Conservation (phyloP, 2,113 vertebrate genomes). For the Lucifuga dentata region DNA sequence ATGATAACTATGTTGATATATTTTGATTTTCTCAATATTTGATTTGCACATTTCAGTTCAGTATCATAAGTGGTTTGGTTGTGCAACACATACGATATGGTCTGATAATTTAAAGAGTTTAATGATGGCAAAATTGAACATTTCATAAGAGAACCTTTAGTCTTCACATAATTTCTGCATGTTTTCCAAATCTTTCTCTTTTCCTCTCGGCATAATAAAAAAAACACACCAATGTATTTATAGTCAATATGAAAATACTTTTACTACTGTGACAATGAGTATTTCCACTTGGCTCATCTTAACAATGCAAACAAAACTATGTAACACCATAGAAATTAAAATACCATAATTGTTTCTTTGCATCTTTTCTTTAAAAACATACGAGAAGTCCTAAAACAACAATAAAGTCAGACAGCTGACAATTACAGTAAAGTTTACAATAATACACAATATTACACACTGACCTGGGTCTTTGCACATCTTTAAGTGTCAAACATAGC, state of each 20-base stretch:
- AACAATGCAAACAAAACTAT: constrained; percentile 75
- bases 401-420: constrained; percentile 74
- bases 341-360: constrained; percentile 51
- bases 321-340: constrained; percentile 72
- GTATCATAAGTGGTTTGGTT: neutral
- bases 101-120: too few species aligned
- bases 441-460: constrained; percentile 83
- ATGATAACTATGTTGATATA: too few species aligned
- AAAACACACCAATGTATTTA: constrained; percentile 56
- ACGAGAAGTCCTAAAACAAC: constrained; percentile 65
- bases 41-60: neutral
- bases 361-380: constrained; percentile 59
- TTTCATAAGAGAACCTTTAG: too few species aligned
- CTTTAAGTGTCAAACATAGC: constrained; percentile 69
- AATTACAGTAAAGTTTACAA: constrained; percentile 81
- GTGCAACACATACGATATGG: too few species aligned
- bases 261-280: constrained; percentile 78
- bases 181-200: neutral
- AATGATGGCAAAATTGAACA: too few species aligned
- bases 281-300: constrained; percentile 74
- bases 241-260: constrained; percentile 84
- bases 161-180: neutral
- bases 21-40: neutral
- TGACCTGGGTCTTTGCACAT: constrained; percentile 60
- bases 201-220: constrained; percentile 26